Conservation (phyloP, 2,888 invertebrate species). For the Chalcosyrphus nemorum region DNA sequence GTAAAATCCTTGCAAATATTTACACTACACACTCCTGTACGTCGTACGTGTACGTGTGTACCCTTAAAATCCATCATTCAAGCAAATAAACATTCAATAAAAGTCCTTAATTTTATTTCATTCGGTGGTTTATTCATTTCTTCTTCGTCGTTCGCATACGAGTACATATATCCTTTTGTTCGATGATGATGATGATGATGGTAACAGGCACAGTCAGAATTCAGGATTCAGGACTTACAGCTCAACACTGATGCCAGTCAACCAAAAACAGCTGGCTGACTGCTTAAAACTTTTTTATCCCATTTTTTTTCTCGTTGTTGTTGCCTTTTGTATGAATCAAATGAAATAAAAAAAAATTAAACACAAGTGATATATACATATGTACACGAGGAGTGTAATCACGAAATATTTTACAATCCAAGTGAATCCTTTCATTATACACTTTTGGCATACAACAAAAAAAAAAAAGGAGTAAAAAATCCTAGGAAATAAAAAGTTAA, state of each 20-base stretch:
- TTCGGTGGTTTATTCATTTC: conserved; percentile 39
- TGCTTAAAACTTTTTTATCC: conserved; percentile 62
- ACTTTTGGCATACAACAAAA: background rate
- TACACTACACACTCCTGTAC: conserved; percentile 45
- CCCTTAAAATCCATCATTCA: conserved; percentile 65
- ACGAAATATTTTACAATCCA: conserved; percentile 56
- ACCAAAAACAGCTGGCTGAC: conserved; percentile 65
- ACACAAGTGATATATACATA: conserved; percentile 28
- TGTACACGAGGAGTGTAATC: conserved; percentile 29
- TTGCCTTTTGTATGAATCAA: conserved; percentile 28
- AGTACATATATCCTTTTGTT: conserved; percentile 45
- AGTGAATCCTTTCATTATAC: conserved; percentile 63
- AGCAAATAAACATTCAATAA: conserved; percentile 73
- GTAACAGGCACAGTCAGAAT: conserved; percentile 3
- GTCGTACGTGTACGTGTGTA: background rate
- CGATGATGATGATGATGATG: conserved; percentile 14
- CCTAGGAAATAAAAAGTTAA: conserved; percentile 71
- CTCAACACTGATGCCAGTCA: conserved; percentile 39
- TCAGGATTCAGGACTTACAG: background rate
- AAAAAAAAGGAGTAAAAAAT: conserved; percentile 29
- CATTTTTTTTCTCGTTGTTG: too few species aligned
- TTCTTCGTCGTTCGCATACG: conserved; percentile 32
- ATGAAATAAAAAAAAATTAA: conserved; percentile 43
- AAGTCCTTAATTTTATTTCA: conserved; percentile 70
- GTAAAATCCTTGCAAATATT: conserved; percentile 65